phyloP scores from a whole-genome alignment of 2,113 vertebrate genomes.

The Pseudonaja textilis region DNA sequence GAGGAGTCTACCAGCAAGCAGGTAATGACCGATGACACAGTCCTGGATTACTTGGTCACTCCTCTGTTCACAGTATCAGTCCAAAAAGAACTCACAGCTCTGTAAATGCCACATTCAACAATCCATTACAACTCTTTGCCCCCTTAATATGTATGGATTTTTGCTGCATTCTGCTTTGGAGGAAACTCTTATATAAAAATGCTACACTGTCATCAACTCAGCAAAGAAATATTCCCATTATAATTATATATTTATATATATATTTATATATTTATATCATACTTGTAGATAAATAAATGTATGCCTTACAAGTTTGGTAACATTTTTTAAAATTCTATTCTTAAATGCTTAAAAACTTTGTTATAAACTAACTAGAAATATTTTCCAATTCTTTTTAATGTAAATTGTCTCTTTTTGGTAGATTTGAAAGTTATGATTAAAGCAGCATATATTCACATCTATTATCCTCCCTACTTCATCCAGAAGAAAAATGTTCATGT shows the following conservation, averaged over 20 bases:
- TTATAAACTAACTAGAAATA: slow-evolving; percentile 66
- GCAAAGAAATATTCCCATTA: slow-evolving; percentile 66
- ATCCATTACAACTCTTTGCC: slow-evolving; percentile 41
- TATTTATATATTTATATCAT: slow-evolving; percentile 47
- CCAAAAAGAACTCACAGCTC: slow-evolving; percentile 54
- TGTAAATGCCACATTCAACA: slow-evolving; percentile 21
- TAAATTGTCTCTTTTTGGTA: slow-evolving; percentile 71
- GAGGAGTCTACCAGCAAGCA: slow-evolving; percentile 53
- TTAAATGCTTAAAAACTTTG: slow-evolving; percentile 64
- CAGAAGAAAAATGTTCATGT: neutral
- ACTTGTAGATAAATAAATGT: slow-evolving; percentile 70
- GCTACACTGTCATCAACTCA: slow-evolving; percentile 64
- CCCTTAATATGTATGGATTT: slow-evolving; percentile 25
- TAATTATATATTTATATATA: slow-evolving; percentile 57
- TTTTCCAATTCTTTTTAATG: slow-evolving; percentile 64
- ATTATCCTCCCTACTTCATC: slow-evolving; percentile 24
- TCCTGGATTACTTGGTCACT: slow-evolving; percentile 39
- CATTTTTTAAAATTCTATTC: slow-evolving; percentile 71
- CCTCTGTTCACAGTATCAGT: slow-evolving; percentile 71
- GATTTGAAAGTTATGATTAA: slow-evolving; percentile 68
- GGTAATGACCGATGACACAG: neutral
- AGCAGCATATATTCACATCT: slow-evolving; percentile 63
- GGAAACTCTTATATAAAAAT: slow-evolving; percentile 56
- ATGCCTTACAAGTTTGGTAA: slow-evolving; percentile 70
- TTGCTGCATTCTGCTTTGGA: slow-evolving; percentile 53